These are phyloP conservation scores for Mugil cephalus DNA, from an alignment of 2,113 vertebrate species.

Conservation along the genomic window DNA sequence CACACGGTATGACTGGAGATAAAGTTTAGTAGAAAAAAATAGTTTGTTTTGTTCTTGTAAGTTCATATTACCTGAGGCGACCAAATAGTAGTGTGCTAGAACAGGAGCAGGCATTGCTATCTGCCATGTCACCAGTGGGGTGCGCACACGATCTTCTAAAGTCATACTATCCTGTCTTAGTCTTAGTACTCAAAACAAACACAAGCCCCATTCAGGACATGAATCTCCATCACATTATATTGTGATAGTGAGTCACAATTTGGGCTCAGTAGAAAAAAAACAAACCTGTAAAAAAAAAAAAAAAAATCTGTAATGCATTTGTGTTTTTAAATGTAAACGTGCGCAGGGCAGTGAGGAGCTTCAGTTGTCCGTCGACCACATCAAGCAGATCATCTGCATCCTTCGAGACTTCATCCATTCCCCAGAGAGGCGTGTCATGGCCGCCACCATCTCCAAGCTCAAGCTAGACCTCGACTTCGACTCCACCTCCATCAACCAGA, in stretches of 20 bases:
- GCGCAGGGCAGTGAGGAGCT: conserved; percentile 90
- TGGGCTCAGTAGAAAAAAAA: neutral
- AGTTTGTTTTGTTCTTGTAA: no score
- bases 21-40: no score
- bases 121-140: conserved; percentile 3
- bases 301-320: neutral
- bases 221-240: neutral
- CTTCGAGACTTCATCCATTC: conserved; percentile 94
- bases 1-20: no score
- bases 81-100: no score
- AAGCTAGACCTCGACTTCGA: conserved; percentile 95
- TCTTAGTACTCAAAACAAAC: neutral
- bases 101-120: neutral
- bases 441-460: conserved; percentile 92
- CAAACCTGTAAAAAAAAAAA: no score
- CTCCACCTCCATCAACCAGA: conserved; percentile 94
- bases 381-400: conserved; percentile 95
- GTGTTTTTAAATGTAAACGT: neutral
- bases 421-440: conserved; percentile 94
- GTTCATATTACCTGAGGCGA: no score
- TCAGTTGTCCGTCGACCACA: conserved; percentile 90
- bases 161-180: neutral
- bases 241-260: neutral
- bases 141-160: neutral
- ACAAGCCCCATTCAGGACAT: neutral